A percentile compares a stretch with the other conserved stretches of the same genome.
phyloP scores from a whole-genome alignment of 2,797 vertebrate genomes.

The Graptemys geographica region DNA sequence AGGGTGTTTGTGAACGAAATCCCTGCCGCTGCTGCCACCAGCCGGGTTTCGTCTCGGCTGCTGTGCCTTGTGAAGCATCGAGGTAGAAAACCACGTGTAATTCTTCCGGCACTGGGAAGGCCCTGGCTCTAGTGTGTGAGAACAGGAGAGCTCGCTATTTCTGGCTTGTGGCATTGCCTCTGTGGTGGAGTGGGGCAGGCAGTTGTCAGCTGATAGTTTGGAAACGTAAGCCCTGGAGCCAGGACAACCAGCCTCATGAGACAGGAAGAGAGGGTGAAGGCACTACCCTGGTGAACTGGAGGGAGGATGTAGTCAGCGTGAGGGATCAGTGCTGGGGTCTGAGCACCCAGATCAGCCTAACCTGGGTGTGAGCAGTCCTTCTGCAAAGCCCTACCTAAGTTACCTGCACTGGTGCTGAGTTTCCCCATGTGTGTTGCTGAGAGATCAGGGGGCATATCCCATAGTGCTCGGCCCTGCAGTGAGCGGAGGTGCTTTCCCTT shows the following conservation, averaged over 20 bases:
- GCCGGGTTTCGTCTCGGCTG: neutral
- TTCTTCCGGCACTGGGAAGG: neutral
- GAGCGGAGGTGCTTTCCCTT: neutral
- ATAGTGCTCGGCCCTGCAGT: neutral
- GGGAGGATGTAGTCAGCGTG: neutral
- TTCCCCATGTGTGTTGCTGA: neutral
- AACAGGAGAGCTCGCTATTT: neutral
- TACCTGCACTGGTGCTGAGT: neutral
- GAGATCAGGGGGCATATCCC: neutral
- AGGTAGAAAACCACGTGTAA: neutral
- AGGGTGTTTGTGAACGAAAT: neutral
- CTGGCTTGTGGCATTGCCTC: neutral
- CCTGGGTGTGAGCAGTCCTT: neutral
- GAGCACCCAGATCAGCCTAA: neutral
- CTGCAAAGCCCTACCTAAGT: neutral
- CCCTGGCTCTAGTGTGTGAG: neutral
- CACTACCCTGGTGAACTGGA: neutral
- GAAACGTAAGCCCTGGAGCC: neutral
- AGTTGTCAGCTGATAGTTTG: neutral
- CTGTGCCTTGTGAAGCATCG: neutral
- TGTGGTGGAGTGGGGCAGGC: neutral
- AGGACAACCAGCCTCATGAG: neutral
- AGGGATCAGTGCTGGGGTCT: neutral
- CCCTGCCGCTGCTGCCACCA: neutral
- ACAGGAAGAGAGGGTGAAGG: neutral